Evolutionary conservation across 2,113 vertebrate genomes (phyloP), one percentile per base, ranked within the genome.

Genomic region (Muscicapa adusta): DNA sequence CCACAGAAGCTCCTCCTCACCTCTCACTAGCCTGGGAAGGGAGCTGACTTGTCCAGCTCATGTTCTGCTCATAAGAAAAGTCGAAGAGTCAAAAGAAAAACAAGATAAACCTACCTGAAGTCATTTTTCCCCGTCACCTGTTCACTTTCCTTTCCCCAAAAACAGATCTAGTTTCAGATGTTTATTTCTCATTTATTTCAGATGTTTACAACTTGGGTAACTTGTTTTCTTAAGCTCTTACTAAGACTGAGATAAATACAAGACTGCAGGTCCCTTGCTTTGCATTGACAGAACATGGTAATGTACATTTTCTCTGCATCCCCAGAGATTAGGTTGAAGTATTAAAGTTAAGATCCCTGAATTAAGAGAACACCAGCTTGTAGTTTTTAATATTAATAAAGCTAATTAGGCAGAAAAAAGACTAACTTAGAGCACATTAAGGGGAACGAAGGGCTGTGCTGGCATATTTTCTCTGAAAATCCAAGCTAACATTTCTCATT

Each of bases 371-470:
- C 34, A 12, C 9, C 86, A 67, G 26, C 53, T 74, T 79, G 56
- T 56, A 90, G 50, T 82, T 77, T 81, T 94, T 86, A 87, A 88
- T 61, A 85, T 75, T 92, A 91, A 93, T 82, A 70, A 93, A 94
- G 72, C 71, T 85, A 95, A 93, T 77, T 88, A 90, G 65, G 56
- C 61, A 92, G 53, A 61, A 81, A 84, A 80, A 82, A 68, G 34
- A 47, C 77, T 51, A 56, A 53, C 5, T 58, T 56, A 14, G 22
- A 79, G n/a, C 47, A 51, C 14, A 61, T 68, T 43, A 83, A 47
- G 26, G 6, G 13, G 15, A 9, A 29, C 42, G 81, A 62, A 42
- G 20, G 24, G 33, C 19, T 51, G 71, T 12, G 48, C 26, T 62
- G 23, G 45, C 74, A 26, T 50, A 66, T 82, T 96, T 86, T 82